A percentile compares a stretch with the other conserved stretches of the same genome.
Conservation (phyloP, 2,113 vertebrate genomes). For the Triplophysa dalaica region DNA sequence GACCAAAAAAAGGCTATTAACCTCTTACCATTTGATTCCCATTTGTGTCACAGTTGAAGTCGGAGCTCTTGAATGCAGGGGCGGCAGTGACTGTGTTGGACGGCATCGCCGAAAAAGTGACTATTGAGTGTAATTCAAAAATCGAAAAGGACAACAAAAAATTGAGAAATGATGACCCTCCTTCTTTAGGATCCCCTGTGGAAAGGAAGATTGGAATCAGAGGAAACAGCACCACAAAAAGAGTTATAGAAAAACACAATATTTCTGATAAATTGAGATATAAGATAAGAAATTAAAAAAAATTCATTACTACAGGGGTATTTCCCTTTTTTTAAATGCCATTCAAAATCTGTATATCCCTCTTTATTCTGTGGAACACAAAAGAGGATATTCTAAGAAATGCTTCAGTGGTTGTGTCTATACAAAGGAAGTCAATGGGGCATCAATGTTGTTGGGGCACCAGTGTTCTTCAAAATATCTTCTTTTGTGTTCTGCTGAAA, state of each 20-base stretch:
- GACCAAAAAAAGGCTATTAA: too few relatives aligned
- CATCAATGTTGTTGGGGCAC: too few relatives aligned
- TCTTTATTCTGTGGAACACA: too few relatives aligned
- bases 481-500: too few relatives aligned
- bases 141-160: conserved; percentile 51
- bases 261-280: background rate
- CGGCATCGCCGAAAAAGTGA: conserved; percentile 73
- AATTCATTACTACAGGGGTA: too few relatives aligned
- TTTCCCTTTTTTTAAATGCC: too few relatives aligned
- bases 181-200: conserved; percentile 64
- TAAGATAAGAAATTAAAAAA: background rate
- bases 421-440: too few relatives aligned
- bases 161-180: conserved; percentile 63
- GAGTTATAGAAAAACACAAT: background rate
- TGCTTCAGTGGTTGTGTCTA: too few relatives aligned
- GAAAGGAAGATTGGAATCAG: conserved; percentile 27
- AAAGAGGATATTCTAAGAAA: too few relatives aligned
- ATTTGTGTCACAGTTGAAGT: conserved; percentile 64
- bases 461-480: too few relatives aligned
- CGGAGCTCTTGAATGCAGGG: conserved; percentile 67
- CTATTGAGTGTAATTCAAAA: conserved; percentile 47
- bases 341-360: too few relatives aligned
- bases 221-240: background rate
- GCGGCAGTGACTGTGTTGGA: conserved; percentile 76
- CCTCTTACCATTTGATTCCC: conserved; percentile 75